Evolutionary conservation across 2,113 vertebrate species (phyloP), one percentile per base, ranked within the genome.

Genomic region (Pangasianodon hypophthalmus): DNA sequence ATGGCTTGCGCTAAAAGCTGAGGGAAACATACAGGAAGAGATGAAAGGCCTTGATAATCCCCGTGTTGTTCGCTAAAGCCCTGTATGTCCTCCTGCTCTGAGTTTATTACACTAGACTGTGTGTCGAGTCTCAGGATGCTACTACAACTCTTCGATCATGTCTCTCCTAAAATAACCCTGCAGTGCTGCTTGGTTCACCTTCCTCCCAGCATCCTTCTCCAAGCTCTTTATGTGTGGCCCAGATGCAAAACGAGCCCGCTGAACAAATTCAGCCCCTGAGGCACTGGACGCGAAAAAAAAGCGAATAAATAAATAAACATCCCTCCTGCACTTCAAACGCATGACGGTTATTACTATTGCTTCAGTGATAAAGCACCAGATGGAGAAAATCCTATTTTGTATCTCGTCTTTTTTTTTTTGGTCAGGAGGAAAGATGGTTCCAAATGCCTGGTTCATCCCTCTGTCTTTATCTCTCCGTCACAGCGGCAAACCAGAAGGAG

Each of bases 401-500:
- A 62, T 62, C 58, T n/a, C 16, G 50, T 52, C 32, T 16, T 7
- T 21, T 18, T 46, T 29, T 69, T 9, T 56, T n/a, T 54, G 14
- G 62, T 52, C 41, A 44, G 26, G 18, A 67, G 50, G 85, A 87
- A 85, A 82, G 50, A 71, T 84, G 41, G 37, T 62, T 56, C 14
- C 3, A 21, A 52, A 21, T 60, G 5, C 26, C 29, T 81, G 3
- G 52, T 44, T 83, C 58, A 88, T 37, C 64, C 8, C 9, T 86
- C 4, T 41, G 11, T 67, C 48, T 90, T 9, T 37, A 13, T 64
- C 10, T 52, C 58, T 44, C 13, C 29, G 58, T 58, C 67, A 92
- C 94, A 99, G 98, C 98, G 93, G 98, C 98, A 94, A 99, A 98
- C 96, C 98, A 99, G 95, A 99, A 98, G 95, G 98, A 99, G 90